Percentiles rank a stretch among this genome's conserved stretches.
These are phyloP conservation scores for Aplidium turbinatum DNA, from an alignment of 23 tunicate genomes.

Conservation along the genomic window DNA sequence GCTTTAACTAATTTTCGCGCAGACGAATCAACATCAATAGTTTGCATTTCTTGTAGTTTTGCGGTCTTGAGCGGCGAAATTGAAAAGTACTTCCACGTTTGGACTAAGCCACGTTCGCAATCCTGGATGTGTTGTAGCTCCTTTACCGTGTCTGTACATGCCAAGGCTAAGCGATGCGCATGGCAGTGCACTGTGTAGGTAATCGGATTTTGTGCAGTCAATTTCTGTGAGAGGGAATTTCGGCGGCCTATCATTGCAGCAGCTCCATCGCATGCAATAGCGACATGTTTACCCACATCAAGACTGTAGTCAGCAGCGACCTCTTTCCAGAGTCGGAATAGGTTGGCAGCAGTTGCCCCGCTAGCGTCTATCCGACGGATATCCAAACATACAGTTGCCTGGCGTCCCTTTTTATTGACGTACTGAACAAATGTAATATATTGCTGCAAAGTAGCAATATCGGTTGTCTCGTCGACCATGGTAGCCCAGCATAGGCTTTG, in stretches of 20 bases:
- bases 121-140: constrained; percentile 32
- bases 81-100: constrained; percentile 29
- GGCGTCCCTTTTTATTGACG: constrained; percentile 24
- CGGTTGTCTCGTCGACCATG: constrained; percentile 10
- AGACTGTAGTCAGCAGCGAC: constrained; percentile 27
- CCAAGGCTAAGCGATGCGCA: constrained; percentile 40
- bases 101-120: constrained; percentile 41
- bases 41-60: constrained; percentile 25
- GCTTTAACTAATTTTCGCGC: constrained; percentile 31
- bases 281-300: constrained; percentile 36
- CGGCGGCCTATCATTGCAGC: constrained; percentile 44
- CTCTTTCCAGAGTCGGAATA: constrained; percentile 37
- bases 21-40: constrained; percentile 27
- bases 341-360: constrained; percentile 38
- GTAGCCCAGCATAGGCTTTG: constrained; percentile 21
- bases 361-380: constrained; percentile 32
- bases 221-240: constrained; percentile 31
- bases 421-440: constrained; percentile 21
- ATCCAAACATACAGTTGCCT: constrained; percentile 21
- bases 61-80: constrained; percentile 28
- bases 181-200: constrained; percentile 40
- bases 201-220: constrained; percentile 34
- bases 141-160: constrained; percentile 38
- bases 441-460: constrained; percentile 27
- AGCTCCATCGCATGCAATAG: constrained; percentile 42